Percentiles rank a stretch among this genome's conserved stretches.
These are phyloP conservation scores for Tigriopus californicus DNA, from an alignment of 2,888 invertebrate species.

Conservation along the genomic window DNA sequence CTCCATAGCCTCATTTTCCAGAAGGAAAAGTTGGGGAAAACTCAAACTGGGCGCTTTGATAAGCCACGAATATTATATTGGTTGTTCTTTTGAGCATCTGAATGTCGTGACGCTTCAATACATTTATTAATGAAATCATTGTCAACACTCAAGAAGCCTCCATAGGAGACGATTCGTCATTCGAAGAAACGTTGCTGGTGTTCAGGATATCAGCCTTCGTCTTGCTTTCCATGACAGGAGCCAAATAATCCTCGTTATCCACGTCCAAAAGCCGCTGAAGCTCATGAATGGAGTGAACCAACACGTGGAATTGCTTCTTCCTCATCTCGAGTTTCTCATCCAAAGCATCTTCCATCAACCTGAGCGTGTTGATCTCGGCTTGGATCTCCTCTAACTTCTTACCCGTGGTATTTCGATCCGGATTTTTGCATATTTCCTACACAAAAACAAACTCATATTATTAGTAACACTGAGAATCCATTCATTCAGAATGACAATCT, in stretches of 20 bases:
- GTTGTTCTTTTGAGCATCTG: too few relatives aligned
- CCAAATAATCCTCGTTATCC: constrained; percentile 23
- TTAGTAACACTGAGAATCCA: too few relatives aligned
- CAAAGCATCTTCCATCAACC: constrained; percentile 25
- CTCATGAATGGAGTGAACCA: constrained; percentile 69
- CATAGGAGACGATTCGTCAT: neutral
- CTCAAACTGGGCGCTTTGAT: too few relatives aligned
- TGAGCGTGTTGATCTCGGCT: constrained; percentile 42
- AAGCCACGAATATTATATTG: too few relatives aligned
- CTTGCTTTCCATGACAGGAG: neutral
- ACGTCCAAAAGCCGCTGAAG: constrained; percentile 60
- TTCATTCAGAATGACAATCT: too few relatives aligned
- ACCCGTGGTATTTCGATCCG: constrained; percentile 51
- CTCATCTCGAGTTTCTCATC: constrained; percentile 59
- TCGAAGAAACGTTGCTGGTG: constrained; percentile 7
- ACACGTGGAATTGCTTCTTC: constrained; percentile 70
- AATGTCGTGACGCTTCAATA: too few relatives aligned
- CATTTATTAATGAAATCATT: too few relatives aligned
- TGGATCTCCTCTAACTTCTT: constrained; percentile 36
- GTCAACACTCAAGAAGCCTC: too few relatives aligned
- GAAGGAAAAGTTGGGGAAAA: too few relatives aligned
- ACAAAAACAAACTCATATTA: too few relatives aligned
- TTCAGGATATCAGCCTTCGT: neutral
- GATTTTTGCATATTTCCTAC: constrained; percentile 53
- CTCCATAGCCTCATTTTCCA: too few relatives aligned